phyloP scores from a whole-genome alignment of 2,888 invertebrate genomes.

The Colostygia pectinataria region DNA sequence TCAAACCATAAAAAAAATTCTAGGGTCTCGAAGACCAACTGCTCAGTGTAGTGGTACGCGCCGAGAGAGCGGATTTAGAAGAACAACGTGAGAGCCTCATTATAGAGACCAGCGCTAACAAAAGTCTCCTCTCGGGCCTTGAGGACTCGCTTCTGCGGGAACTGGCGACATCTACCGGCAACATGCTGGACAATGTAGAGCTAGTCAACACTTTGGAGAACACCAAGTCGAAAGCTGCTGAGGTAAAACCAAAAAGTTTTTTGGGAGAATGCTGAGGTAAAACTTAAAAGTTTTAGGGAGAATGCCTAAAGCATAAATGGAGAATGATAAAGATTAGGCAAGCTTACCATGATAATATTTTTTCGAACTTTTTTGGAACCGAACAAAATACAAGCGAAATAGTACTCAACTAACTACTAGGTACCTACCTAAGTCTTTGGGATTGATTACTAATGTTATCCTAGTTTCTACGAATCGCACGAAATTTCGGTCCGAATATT shows the following conservation, averaged over 20 bases:
- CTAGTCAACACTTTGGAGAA: slow-evolving; percentile 93
- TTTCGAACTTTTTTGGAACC: no score
- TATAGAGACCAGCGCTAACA: slow-evolving; percentile 92
- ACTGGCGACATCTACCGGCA: slow-evolving; percentile 93
- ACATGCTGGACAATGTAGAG: slow-evolving; percentile 96
- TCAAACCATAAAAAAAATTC: background rate
- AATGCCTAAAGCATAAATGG: no score
- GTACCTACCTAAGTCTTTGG: no score
- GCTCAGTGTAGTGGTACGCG: slow-evolving; percentile 93
- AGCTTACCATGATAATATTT: no score
- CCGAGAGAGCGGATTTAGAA: slow-evolving; percentile 93
- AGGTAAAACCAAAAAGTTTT: slow-evolving; percentile 85
- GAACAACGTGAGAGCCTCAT: slow-evolving; percentile 93
- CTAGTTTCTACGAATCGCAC: no score
- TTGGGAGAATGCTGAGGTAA: no score
- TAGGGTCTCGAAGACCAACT: slow-evolving; percentile 95
- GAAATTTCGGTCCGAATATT: no score
- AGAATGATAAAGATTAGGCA: no score
- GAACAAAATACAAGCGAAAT: no score
- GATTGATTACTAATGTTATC: no score
- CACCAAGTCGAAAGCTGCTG: slow-evolving; percentile 92
- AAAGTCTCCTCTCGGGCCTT: slow-evolving; percentile 90
- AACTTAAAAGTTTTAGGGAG: no score
- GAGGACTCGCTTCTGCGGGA: slow-evolving; percentile 94
- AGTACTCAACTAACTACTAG: no score